Base-by-base conservation (phyloP, 35 echinoderm and acorn worm genomes). In the Holothuria glaberrima region DNA sequence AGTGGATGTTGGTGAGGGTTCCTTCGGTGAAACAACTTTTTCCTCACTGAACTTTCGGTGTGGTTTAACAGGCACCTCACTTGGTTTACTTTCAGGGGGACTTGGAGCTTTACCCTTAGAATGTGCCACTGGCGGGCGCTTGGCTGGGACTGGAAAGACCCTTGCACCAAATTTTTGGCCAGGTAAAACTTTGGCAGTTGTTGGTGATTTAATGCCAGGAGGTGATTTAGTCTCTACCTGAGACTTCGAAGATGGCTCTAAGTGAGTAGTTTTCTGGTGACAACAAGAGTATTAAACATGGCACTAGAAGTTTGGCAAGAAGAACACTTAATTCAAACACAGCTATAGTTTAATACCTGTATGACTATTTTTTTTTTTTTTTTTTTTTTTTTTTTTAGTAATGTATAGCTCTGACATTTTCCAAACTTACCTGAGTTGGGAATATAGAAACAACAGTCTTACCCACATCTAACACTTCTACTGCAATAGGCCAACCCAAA, bases 81-180 rank as follows among this genome's bases (percentile, higher is more conserved):
- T 48, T 27, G 79, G 17, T 25, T 82, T 82, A 20, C 7, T 18
- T 12, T 56, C 79, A 0, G 79, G 79, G 25, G 57, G 48, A 22
- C 21, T 18, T 17, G 80, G 80, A 27, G 80, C 80, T 63, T 84
- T 84, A 22, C 80, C 80, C 80, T 84, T 84, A 26, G 80, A 84
- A 84, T 84, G 80, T 63, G 34, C 56, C 16, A 0, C 10, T 20
- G 80, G 26, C 4, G 33, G 52, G 46, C 56, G 48, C 33, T 59
- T 84, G 3, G 57, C 34, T 58, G 80, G 80, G 20, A 84, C 38
- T 28, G 85, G 85, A 12, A 50, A 48, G 21, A 70, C 31, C 31
- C 54, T 87, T 25, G 9, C 33, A 6, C 85, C 85, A 25, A 70
- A 18, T 17, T 35, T 59, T 13, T 35, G 45, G 2, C 34, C 27